Conservation (phyloP, 2,888 invertebrate species). For the Hemistola chrysoprasaria region DNA sequence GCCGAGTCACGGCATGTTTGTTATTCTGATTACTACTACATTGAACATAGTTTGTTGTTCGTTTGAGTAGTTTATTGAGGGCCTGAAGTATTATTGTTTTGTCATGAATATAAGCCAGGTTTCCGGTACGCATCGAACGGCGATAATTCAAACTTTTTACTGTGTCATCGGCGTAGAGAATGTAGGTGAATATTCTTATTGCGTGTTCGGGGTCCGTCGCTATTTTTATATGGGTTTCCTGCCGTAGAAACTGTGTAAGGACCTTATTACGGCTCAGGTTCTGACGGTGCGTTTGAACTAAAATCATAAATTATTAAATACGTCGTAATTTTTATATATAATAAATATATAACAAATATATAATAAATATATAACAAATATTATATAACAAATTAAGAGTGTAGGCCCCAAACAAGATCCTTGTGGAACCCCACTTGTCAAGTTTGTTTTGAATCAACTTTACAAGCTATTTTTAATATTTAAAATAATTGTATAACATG, state of each 20-base stretch:
- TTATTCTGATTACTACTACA: slow-evolving; percentile 36
- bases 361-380: too few species aligned
- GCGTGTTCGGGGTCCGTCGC: slow-evolving; percentile 9
- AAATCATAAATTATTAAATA: too few species aligned
- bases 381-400: too few species aligned
- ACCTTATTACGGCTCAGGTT: too few species aligned
- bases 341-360: too few species aligned
- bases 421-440: too few species aligned
- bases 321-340: too few species aligned
- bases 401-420: too few species aligned
- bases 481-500: too few species aligned
- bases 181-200: slow-evolving; percentile 20
- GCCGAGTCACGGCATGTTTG: slow-evolving; percentile 65
- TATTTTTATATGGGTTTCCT: slow-evolving; percentile 8
- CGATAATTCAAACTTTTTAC: slow-evolving; percentile 25
- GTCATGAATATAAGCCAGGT: slow-evolving; percentile 22
- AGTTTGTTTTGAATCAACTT: too few species aligned
- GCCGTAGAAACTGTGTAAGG: background rate
- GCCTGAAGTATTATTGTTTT: slow-evolving; percentile 29
- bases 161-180: slow-evolving; percentile 27
- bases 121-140: slow-evolving; percentile 21
- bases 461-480: too few species aligned
- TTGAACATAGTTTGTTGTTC: slow-evolving; percentile 22
- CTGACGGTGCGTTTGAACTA: too few species aligned
- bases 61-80: slow-evolving; percentile 33